Conservation (phyloP, 2,888 invertebrate genomes). For the Spilosoma lubricipeda region DNA sequence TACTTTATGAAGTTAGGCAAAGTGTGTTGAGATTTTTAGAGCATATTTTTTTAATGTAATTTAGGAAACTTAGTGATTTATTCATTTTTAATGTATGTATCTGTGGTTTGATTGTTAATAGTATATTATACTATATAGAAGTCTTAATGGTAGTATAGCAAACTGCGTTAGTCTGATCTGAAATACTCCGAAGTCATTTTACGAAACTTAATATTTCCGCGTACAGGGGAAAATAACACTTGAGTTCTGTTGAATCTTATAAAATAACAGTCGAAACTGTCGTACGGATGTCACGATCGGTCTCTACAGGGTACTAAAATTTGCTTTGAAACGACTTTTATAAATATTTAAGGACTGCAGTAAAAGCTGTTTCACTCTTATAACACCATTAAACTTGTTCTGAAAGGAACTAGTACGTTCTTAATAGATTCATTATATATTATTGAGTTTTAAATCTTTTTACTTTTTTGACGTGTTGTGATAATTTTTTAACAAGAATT, state of each 20-base stretch:
- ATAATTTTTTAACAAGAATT: too few species aligned
- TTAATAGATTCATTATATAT: not conserved
- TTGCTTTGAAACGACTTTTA: constrained; percentile 42
- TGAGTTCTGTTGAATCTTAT: constrained; percentile 18
- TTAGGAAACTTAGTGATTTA: too few species aligned
- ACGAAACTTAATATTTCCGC: constrained; percentile 13
- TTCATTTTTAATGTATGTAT: too few species aligned
- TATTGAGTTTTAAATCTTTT: not conserved
- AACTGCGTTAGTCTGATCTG: not conserved
- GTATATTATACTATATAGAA: too few species aligned
- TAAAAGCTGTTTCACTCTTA: constrained; percentile 26
- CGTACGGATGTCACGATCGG: constrained; percentile 33
- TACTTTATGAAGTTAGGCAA: too few species aligned
- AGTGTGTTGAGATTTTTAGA: too few species aligned
- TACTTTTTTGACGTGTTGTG: not conserved
- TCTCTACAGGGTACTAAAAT: constrained; percentile 42
- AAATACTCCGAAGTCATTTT: constrained; percentile 1
- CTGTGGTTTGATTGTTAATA: not conserved
- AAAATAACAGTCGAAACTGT: constrained; percentile 33
- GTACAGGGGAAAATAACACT: constrained; percentile 19
- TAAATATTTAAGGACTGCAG: constrained; percentile 44
- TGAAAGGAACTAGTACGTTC: not conserved
- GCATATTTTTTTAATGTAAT: too few species aligned
- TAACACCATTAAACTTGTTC: constrained; percentile 17
- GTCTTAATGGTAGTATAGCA: too few species aligned